A percentile compares a stretch with the other conserved stretches of the same genome.
Evolutionary conservation across 2,113 vertebrate species (phyloP).

Genomic region (Hystrix brachyura): DNA sequence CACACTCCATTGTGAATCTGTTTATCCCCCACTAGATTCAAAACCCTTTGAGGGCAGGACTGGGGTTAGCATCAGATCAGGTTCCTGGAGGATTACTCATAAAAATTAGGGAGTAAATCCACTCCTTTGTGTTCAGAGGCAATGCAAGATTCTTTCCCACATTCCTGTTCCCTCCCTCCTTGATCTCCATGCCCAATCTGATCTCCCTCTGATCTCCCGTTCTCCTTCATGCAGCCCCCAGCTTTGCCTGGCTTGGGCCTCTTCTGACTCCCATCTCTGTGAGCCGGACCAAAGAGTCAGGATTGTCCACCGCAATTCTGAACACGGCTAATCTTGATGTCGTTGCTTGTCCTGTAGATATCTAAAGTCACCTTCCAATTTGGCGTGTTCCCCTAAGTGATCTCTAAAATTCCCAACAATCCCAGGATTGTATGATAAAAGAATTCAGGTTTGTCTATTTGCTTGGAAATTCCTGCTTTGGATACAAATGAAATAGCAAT

Average conservation of each 20-base stretch:
- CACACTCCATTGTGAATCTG: constrained; percentile 5
- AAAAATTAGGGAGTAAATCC: background rate
- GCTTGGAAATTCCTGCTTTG: constrained; percentile 58
- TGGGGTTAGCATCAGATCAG: background rate
- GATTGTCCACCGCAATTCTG: background rate
- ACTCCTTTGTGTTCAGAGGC: background rate
- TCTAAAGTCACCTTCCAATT: constrained; percentile 40
- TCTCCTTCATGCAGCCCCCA: background rate
- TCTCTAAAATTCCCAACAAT: constrained; percentile 64
- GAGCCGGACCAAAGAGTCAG: no score
- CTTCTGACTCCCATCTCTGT: background rate
- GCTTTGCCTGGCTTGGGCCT: background rate
- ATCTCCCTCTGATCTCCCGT: background rate
- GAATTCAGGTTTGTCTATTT: constrained; percentile 33
- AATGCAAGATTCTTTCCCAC: no score
- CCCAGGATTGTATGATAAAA: constrained; percentile 70
- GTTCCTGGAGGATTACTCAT: background rate
- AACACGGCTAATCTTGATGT: constrained; percentile 65
- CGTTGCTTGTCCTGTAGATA: constrained; percentile 62
- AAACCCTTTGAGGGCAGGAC: constrained; percentile 35
- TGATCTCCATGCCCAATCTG: background rate
- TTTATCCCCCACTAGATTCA: background rate
- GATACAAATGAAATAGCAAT: background rate
- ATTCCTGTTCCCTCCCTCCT: background rate
- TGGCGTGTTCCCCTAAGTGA: constrained; percentile 21